These are phyloP conservation scores for Triops cancriformis DNA, from an alignment of 1,140 invertebrate genomes.

Conservation along the genomic window DNA sequence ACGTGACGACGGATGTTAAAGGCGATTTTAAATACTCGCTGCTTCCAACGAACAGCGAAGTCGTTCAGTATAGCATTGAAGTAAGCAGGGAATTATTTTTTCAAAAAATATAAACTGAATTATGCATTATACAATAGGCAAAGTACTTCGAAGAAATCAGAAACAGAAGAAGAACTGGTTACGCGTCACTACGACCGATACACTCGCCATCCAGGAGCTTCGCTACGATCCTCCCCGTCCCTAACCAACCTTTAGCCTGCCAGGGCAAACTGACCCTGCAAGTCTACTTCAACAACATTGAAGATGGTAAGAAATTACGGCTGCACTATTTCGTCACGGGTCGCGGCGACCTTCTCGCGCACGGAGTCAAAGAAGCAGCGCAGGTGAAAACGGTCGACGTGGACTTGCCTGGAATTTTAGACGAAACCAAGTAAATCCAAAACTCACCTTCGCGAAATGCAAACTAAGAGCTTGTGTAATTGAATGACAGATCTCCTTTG, in stretches of 20 bases:
- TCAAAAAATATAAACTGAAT: no score
- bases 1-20: neutral
- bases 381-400: slow-evolving; percentile 35
- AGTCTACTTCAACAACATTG: slow-evolving; percentile 21
- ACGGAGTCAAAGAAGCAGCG: slow-evolving; percentile 32
- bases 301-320: slow-evolving; percentile 17
- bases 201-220: slow-evolving; percentile 34
- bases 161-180: neutral
- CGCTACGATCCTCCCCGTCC: neutral
- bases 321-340: slow-evolving; percentile 27
- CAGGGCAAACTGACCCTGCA: neutral
- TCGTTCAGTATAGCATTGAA: neutral
- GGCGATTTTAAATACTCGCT: neutral
- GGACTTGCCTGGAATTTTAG: slow-evolving; percentile 34
- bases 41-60: neutral
- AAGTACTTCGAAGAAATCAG: neutral
- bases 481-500: neutral
- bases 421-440: neutral
- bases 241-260: slow-evolving; percentile 14
- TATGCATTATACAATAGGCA: no score
- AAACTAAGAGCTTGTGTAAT: neutral
- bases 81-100: no score
- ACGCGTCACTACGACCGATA: slow-evolving; percentile 36
- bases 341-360: slow-evolving; percentile 32
- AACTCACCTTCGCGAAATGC: no score